phyloP scores from a whole-genome alignment of 2,797 vertebrate genomes.

The Jordanella pulchra region DNA sequence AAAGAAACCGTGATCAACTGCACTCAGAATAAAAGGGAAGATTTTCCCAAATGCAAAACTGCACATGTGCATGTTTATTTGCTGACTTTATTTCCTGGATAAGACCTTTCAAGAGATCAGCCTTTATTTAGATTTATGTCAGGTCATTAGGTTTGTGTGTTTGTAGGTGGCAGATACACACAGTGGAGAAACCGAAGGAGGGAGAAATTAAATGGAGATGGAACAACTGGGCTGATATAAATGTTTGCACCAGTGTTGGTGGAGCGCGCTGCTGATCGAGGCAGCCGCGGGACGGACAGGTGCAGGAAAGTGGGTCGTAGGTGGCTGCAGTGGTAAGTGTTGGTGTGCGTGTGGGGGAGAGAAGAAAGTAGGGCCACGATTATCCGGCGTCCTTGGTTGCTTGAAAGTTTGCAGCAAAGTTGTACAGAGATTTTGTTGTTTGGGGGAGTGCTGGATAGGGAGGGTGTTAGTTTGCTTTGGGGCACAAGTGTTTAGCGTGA shows the following conservation, averaged over 20 bases:
- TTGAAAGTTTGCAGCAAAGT: neutral
- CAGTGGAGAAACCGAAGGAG: conserved; percentile 66
- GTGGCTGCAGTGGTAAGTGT: conserved; percentile 11
- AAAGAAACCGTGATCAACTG: neutral
- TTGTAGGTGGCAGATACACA: conserved; percentile 34
- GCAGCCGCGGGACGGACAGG: conserved; percentile 53
- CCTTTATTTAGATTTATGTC: conserved; percentile 26
- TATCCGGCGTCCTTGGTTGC: neutral
- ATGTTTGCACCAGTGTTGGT: conserved; percentile 32
- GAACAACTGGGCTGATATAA: conserved; percentile 34
- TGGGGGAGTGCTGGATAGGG: neutral
- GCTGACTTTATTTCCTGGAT: neutral
- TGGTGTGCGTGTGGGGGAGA: conserved; percentile 17
- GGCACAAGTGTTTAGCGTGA: conserved; percentile 21
- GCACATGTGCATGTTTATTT: neutral
- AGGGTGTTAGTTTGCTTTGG: neutral
- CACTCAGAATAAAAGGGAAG: neutral
- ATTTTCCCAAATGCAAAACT: neutral
- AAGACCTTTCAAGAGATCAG: neutral
- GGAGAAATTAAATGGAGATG: conserved; percentile 24
- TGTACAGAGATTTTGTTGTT: neutral
- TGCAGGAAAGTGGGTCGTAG: conserved; percentile 42
- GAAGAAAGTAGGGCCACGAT: conserved; percentile 18
- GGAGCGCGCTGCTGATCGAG: neutral
- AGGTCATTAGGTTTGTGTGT: conserved; percentile 30